Conservation (phyloP, 1,140 invertebrate species). For the Heliconius eleuchia region DNA sequence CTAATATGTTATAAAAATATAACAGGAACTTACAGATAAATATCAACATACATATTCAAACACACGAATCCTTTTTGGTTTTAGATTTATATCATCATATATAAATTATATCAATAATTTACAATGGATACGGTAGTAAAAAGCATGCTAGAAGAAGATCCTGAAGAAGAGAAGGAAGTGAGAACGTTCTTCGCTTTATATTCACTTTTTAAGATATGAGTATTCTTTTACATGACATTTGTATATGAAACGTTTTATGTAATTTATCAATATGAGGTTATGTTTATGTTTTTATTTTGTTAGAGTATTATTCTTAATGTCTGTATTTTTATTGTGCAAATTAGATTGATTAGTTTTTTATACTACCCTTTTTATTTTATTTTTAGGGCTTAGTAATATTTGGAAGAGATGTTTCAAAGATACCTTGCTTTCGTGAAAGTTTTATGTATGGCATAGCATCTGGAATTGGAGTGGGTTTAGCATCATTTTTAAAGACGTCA, state of each 20-base stretch:
- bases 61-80: background rate
- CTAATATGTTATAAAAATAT: too few species aligned
- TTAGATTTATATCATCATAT: background rate
- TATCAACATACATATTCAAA: background rate
- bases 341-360: background rate
- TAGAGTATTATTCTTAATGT: background rate
- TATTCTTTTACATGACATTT: background rate
- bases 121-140: constrained; percentile 75
- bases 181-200: background rate
- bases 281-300: background rate
- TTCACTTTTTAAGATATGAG: background rate
- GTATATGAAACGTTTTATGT: background rate
- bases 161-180: constrained; percentile 68
- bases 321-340: constrained; percentile 7
- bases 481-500: constrained; percentile 84
- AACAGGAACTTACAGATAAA: too few species aligned
- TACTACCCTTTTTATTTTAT: background rate
- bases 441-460: constrained; percentile 83
- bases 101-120: constrained; percentile 17
- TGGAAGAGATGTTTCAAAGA: constrained; percentile 83
- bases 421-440: constrained; percentile 85
- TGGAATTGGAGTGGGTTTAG: constrained; percentile 82
- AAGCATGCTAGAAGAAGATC: constrained; percentile 68
- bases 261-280: background rate
- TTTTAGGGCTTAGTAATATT: constrained; percentile 78